These are phyloP conservation scores for Poecilus cupreus DNA, from an alignment of 2,888 invertebrate genomes.

Conservation along the genomic window DNA sequence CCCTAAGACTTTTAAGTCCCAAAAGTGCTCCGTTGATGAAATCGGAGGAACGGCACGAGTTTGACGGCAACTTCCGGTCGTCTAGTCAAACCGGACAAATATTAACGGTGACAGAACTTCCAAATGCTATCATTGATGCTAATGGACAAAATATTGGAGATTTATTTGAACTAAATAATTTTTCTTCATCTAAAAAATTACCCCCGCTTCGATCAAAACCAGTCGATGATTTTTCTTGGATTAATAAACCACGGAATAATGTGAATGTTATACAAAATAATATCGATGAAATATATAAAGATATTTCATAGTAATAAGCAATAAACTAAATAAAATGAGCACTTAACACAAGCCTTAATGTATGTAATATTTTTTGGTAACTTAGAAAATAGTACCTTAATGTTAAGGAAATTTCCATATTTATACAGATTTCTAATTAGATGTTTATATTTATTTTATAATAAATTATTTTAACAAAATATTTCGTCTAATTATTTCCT, in stretches of 20 bases:
- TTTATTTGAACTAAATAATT: conserved; percentile 52
- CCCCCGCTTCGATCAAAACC: conserved; percentile 39
- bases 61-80: not conserved
- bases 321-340: conserved; percentile 19
- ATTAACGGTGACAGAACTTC: conserved; percentile 45
- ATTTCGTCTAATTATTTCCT: not conserved
- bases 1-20: conserved; percentile 65
- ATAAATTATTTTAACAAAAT: conserved; percentile 34
- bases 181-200: conserved; percentile 38
- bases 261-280: conserved; percentile 36
- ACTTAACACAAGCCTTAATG: conserved; percentile 41
- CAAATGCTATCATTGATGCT: conserved; percentile 49
- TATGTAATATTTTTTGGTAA: not conserved
- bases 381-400: not conserved
- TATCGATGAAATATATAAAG: conserved; percentile 55
- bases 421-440: conserved; percentile 6
- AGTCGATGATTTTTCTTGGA: conserved; percentile 30
- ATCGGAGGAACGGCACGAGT: not conserved
- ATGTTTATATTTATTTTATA: conserved; percentile 36
- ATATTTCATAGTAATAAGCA: conserved; percentile 47
- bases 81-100: conserved; percentile 40
- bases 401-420: conserved; percentile 17
- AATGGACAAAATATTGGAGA: conserved; percentile 54
- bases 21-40: conserved; percentile 47
- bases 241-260: conserved; percentile 4